Conservation (phyloP, 2,888 invertebrate species). For the Hyles lineata region DNA sequence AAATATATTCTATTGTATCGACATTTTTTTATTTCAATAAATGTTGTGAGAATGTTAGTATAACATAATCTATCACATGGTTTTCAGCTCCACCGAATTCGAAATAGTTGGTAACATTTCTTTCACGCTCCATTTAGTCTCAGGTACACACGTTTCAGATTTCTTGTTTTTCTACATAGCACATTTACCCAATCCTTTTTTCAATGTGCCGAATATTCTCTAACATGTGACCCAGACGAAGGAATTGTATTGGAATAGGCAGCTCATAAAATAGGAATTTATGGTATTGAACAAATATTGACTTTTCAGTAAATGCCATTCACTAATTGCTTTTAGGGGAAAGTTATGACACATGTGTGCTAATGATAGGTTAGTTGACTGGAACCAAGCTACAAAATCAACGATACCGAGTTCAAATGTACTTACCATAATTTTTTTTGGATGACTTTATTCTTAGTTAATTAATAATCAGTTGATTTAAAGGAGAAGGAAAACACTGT, state of each 20-base stretch:
- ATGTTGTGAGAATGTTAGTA: neutral
- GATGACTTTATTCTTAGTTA: no score
- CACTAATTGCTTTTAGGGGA: no score
- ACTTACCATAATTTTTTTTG: no score
- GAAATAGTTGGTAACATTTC: constrained; percentile 30
- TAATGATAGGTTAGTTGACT: no score
- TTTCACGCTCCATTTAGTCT: constrained; percentile 32
- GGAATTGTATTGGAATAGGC: neutral
- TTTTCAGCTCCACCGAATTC: constrained; percentile 1
- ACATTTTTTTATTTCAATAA: neutral
- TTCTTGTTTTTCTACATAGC: constrained; percentile 23
- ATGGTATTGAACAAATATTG: neutral
- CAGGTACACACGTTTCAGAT: constrained; percentile 33
- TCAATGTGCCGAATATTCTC: constrained; percentile 11
- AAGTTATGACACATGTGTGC: no score
- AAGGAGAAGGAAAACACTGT: no score
- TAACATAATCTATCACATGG: neutral
- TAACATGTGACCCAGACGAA: neutral
- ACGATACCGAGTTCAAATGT: no score
- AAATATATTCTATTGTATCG: no score
- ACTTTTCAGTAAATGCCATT: neutral
- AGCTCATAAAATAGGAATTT: neutral
- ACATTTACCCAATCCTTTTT: constrained; percentile 29
- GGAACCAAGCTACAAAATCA: no score
- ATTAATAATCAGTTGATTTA: no score